Evolutionary conservation across 2,797 vertebrate genomes (phyloP).

Genomic region (Acanthopagrus latus): DNA sequence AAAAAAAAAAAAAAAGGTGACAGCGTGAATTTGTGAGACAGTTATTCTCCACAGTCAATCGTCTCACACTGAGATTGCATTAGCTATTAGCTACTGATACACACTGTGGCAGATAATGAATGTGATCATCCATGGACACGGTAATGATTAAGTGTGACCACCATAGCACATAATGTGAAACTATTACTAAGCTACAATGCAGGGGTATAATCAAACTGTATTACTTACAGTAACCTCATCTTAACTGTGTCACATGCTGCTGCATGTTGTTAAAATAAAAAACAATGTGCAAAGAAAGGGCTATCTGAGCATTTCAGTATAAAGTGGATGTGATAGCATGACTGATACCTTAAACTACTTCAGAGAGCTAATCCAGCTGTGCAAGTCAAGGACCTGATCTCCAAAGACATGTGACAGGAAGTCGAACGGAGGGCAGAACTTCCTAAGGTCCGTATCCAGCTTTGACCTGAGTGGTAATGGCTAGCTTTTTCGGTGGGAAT

Average conservation of each 20-base stretch:
- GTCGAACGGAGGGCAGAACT: slow-evolving; percentile 54
- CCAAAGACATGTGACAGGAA: slow-evolving; percentile 64
- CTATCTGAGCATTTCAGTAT: not conserved
- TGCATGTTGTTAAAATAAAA: not conserved
- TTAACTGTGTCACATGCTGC: not conserved
- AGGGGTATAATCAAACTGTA: not conserved
- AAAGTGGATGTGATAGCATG: slow-evolving; percentile 11
- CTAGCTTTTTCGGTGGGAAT: slow-evolving; percentile 56
- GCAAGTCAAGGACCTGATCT: slow-evolving; percentile 30
- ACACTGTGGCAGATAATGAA: slow-evolving; percentile 57
- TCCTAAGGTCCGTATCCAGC: slow-evolving; percentile 58
- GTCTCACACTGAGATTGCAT: slow-evolving; percentile 48
- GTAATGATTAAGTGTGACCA: slow-evolving; percentile 55
- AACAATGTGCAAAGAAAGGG: not conserved
- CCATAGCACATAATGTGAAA: slow-evolving; percentile 45
- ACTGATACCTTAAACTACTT: slow-evolving; percentile 25
- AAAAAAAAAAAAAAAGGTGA: slow-evolving; percentile 42
- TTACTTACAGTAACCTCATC: not conserved
- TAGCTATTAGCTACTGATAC: slow-evolving; percentile 53
- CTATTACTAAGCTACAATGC: slow-evolving; percentile 41
- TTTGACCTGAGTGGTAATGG: slow-evolving; percentile 41
- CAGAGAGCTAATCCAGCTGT: slow-evolving; percentile 32
- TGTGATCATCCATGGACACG: slow-evolving; percentile 52
- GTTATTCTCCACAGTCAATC: slow-evolving; percentile 59
- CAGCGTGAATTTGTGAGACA: slow-evolving; percentile 37